Evolutionary conservation across 2,797 vertebrate species (phyloP).

Genomic region (Micromesistius poutassou): DNA sequence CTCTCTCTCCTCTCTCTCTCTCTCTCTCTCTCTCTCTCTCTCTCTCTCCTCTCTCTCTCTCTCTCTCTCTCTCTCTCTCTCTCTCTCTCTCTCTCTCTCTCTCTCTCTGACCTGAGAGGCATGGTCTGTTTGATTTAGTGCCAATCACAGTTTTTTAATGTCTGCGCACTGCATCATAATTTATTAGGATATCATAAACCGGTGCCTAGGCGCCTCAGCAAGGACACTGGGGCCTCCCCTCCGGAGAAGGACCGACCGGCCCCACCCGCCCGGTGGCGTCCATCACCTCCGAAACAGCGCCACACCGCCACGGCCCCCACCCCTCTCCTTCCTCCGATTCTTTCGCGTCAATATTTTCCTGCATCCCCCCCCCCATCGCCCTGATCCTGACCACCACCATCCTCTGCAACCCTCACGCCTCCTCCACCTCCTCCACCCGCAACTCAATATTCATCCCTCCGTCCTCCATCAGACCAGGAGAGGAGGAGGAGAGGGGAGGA

Average conservation of each 20-base stretch:
- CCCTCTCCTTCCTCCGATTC: no score
- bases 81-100: conserved; percentile 9
- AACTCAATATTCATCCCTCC: background rate
- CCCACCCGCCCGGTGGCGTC: no score
- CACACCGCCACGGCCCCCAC: no score
- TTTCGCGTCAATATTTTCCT: background rate
- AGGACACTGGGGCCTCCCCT: conserved; percentile 59
- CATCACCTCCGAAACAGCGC: no score
- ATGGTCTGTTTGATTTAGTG: conserved; percentile 71
- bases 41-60: no score
- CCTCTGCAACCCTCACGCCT: background rate
- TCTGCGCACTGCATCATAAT: conserved; percentile 68
- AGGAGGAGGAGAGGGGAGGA: no score
- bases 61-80: no score
- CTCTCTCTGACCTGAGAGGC: conserved; percentile 58
- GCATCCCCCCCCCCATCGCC: background rate
- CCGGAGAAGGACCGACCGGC: conserved; percentile 4
- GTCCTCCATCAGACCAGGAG: background rate
- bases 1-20: no score
- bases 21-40: no score
- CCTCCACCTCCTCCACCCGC: background rate
- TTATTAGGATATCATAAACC: conserved; percentile 77
- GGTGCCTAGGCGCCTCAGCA: conserved; percentile 50
- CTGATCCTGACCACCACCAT: background rate
- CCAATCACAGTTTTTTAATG: conserved; percentile 73